A percentile compares a stretch with the other conserved stretches of the same genome.
Conservation (phyloP, 2,888 invertebrate genomes). For the Spisula solida region DNA sequence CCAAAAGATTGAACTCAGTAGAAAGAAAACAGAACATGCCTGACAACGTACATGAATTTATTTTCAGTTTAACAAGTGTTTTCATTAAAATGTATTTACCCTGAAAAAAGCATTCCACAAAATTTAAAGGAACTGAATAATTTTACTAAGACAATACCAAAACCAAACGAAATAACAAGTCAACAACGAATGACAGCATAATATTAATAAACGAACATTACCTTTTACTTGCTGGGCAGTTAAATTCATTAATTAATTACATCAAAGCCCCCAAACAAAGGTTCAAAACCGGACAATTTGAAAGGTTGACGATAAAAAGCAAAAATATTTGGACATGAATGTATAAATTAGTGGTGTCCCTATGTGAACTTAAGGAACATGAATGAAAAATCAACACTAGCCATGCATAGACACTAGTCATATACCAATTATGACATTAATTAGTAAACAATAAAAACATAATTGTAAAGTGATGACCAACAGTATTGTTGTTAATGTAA, state of each 20-base stretch:
- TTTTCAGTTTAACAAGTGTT: too few relatives aligned
- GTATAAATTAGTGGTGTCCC: background rate
- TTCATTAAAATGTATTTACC: too few relatives aligned
- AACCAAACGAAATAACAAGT: too few relatives aligned
- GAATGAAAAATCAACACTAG: background rate
- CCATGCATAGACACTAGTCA: constrained; percentile 8
- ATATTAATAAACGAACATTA: background rate
- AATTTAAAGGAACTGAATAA: too few relatives aligned
- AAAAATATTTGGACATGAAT: background rate
- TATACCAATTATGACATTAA: constrained; percentile 8
- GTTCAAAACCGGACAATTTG: background rate
- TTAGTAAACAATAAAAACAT: constrained; percentile 7
- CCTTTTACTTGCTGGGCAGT: background rate
- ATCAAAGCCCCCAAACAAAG: background rate
- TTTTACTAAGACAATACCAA: too few relatives aligned
- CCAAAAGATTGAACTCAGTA: too few relatives aligned
- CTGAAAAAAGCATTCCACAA: too few relatives aligned
- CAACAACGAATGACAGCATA: too few relatives aligned
- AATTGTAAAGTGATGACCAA: background rate
- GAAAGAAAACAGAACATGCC: too few relatives aligned
- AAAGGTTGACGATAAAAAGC: background rate
- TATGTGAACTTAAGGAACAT: background rate
- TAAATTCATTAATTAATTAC: background rate
- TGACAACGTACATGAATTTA: too few relatives aligned
- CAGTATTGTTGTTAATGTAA: background rate